Conservation (phyloP, 2,888 invertebrate genomes). For the Bombyx huttoni region DNA sequence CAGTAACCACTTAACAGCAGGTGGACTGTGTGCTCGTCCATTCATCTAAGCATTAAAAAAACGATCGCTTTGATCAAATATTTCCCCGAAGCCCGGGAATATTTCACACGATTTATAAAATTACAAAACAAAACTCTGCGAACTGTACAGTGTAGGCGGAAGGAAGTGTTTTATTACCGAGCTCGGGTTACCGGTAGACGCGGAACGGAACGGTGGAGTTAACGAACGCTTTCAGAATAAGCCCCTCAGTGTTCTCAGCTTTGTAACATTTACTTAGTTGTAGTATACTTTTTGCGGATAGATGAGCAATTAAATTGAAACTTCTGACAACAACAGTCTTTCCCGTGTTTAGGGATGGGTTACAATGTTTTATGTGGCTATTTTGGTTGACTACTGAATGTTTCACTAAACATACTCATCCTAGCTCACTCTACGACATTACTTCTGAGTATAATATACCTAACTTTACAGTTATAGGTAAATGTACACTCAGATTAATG, state of each 20-base stretch:
- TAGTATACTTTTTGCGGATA: neutral
- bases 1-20: no score
- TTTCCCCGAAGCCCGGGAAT: neutral
- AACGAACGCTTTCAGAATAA: conserved; percentile 2
- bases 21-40: no score
- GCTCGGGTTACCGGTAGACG: conserved; percentile 1
- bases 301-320: neutral
- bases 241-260: neutral
- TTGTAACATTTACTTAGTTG: neutral
- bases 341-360: neutral
- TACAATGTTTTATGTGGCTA: no score
- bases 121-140: neutral
- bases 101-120: neutral
- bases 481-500: no score
- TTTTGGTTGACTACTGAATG: no score
- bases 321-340: neutral
- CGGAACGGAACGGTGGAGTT: conserved; percentile 2
- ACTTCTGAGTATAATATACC: no score
- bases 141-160: neutral
- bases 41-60: no score
- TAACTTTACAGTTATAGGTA: no score
- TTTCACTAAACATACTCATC: no score
- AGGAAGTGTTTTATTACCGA: conserved; percentile 2
- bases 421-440: no score
- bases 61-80: neutral